A percentile compares a stretch with the other conserved stretches of the same genome.
Conservation (phyloP, 1,140 invertebrate genomes). For the Pogonomyrmex barbatus region DNA sequence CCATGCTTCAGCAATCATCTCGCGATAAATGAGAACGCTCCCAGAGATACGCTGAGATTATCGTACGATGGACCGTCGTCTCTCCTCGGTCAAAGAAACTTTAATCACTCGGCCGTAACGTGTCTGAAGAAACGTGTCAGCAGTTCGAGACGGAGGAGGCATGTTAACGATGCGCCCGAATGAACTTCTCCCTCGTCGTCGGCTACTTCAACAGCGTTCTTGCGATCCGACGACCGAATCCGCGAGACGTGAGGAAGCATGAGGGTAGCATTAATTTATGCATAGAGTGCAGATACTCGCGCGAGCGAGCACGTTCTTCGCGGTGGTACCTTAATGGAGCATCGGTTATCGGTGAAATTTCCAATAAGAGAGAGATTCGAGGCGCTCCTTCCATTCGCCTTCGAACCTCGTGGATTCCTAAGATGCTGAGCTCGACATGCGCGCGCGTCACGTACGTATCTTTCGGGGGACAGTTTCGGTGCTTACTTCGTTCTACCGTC, state of each 20-base stretch:
- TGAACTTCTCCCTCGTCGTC: conserved; percentile 6
- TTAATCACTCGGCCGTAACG: conserved; percentile 48
- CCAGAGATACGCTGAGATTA: conserved; percentile 31
- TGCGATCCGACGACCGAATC: conserved; percentile 65
- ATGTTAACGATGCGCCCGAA: conserved; percentile 34
- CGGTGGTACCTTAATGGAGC: conserved; percentile 70
- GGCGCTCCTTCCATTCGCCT: conserved; percentile 30
- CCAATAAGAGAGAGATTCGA: conserved; percentile 74
- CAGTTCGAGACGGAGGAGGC: neutral
- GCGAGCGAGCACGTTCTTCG: conserved; percentile 59
- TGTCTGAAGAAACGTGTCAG: conserved; percentile 55
- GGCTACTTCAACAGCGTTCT: neutral
- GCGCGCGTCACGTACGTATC: conserved; percentile 30
- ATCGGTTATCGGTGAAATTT: conserved; percentile 75
- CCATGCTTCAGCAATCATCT: conserved; percentile 44
- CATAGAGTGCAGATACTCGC: conserved; percentile 65
- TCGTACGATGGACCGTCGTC: neutral
- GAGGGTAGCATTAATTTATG: conserved; percentile 72
- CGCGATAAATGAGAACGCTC: conserved; percentile 53
- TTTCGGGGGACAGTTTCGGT: conserved; percentile 60
- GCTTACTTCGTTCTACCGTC: conserved; percentile 56
- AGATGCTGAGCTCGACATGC: conserved; percentile 46
- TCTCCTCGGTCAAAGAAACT: conserved; percentile 45
- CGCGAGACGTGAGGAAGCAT: conserved; percentile 69
- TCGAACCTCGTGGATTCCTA: conserved; percentile 24